A percentile compares a stretch with the other conserved stretches of the same genome.
phyloP scores from a whole-genome alignment of 2,888 invertebrate genomes.

The Congeria kusceri region DNA sequence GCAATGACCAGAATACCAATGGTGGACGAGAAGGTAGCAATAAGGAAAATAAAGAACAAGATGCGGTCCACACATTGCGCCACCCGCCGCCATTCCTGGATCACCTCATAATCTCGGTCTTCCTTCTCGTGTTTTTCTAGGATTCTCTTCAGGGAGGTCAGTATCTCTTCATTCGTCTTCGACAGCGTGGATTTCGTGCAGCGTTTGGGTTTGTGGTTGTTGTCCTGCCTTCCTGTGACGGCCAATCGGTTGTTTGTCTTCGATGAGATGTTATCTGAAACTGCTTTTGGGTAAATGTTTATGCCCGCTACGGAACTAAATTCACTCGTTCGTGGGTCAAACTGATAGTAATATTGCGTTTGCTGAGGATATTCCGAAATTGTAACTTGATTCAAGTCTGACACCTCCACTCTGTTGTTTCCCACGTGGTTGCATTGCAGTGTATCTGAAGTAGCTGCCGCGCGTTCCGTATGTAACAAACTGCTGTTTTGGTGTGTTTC shows the following conservation, averaged over 20 bases:
- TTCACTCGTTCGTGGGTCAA: constrained; percentile 23
- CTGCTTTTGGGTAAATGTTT: constrained; percentile 12
- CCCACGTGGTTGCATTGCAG: constrained; percentile 14
- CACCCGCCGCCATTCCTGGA: constrained; percentile 87
- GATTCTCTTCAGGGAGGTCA: constrained; percentile 85
- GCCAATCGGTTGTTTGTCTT: not conserved
- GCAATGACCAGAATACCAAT: constrained; percentile 86
- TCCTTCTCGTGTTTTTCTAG: constrained; percentile 86
- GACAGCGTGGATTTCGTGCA: constrained; percentile 45
- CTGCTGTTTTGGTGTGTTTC: not conserved
- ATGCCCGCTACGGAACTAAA: constrained; percentile 5
- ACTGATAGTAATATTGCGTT: constrained; percentile 12
- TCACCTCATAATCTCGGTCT: constrained; percentile 84
- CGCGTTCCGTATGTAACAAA: not conserved
- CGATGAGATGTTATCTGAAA: not conserved
- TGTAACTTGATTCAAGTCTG: constrained; percentile 21
- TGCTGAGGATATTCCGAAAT: not conserved
- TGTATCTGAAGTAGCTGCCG: not conserved
- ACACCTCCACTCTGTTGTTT: constrained; percentile 34
- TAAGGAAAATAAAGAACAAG: constrained; percentile 87
- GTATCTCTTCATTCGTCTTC: constrained; percentile 85
- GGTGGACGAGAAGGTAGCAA: constrained; percentile 86
- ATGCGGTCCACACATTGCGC: constrained; percentile 87
- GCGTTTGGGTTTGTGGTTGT: constrained; percentile 42
- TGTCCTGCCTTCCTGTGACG: constrained; percentile 24